Conservation (phyloP, 1,140 invertebrate genomes). For the Lordiphosa clarofinis region DNA sequence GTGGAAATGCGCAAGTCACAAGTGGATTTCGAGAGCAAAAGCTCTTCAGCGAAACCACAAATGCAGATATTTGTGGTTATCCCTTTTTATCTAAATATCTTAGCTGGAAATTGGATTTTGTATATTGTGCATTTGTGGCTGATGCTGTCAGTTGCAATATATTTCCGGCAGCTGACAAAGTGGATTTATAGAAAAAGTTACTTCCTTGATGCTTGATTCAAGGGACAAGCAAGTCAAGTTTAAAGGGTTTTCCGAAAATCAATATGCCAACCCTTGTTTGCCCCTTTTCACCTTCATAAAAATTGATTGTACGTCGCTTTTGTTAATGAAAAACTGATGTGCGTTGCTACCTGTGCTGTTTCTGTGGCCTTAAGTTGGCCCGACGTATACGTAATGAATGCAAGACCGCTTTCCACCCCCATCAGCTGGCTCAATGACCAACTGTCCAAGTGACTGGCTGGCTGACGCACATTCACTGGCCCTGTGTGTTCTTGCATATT, state of each 20-base stretch:
- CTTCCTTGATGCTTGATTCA: too few relatives aligned
- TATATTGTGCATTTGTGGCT: conserved; percentile 37
- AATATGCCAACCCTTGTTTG: conserved; percentile 34
- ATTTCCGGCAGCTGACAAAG: conserved; percentile 26
- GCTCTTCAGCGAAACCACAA: conserved; percentile 26
- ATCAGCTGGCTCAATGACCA: conserved; percentile 5
- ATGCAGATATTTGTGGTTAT: conserved; percentile 36
- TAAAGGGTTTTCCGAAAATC: conserved; percentile 28
- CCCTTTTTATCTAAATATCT: conserved; percentile 2
- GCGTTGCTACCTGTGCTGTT: conserved; percentile 20
- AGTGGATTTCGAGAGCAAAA: conserved; percentile 59
- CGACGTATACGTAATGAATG: conserved; percentile 51
- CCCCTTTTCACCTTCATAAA: background rate
- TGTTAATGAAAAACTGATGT: conserved; percentile 56
- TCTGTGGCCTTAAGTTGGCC: conserved; percentile 25
- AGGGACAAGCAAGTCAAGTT: too few relatives aligned
- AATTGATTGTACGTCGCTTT: conserved; percentile 25
- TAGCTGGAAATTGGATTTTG: conserved; percentile 54
- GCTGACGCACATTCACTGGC: background rate
- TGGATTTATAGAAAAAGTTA: too few relatives aligned
- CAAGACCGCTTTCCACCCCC: background rate
- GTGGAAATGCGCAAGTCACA: conserved; percentile 51
- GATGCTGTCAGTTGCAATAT: conserved; percentile 29
- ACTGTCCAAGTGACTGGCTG: conserved; percentile 7
- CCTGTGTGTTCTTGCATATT: conserved; percentile 52